Evolutionary conservation across 2,888 invertebrate species (phyloP).

Genomic region (Hydraecia micacea): DNA sequence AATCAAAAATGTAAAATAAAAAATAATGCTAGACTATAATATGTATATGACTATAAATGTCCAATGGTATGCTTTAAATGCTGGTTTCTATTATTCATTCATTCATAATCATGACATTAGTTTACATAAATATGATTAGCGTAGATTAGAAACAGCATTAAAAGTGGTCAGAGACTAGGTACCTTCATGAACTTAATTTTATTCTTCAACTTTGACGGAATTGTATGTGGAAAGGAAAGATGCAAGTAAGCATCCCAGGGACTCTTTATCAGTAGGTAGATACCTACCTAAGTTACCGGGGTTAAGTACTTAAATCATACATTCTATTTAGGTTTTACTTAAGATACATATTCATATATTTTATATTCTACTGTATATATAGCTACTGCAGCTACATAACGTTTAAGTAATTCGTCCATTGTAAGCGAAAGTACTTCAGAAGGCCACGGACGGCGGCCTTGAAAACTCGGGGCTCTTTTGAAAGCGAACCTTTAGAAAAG

Average conservation of each 20-base stretch:
- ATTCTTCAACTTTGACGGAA: background rate
- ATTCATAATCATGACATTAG: background rate
- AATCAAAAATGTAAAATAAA: too few species aligned
- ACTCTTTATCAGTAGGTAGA: background rate
- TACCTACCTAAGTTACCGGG: too few species aligned
- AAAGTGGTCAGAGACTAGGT: background rate
- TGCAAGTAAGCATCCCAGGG: background rate
- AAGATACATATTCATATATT: background rate
- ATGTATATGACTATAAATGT: too few species aligned
- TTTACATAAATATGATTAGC: background rate
- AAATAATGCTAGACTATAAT: background rate
- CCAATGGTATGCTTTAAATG: background rate
- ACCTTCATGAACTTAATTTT: background rate
- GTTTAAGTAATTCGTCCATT: conserved; percentile 49
- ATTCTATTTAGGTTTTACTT: background rate
- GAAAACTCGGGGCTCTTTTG: conserved; percentile 81
- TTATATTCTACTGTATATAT: background rate
- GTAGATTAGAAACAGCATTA: background rate
- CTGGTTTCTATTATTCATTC: background rate
- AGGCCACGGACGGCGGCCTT: conserved; percentile 81
- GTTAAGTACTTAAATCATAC: background rate
- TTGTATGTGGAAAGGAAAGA: background rate
- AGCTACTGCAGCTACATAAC: conserved; percentile 27
- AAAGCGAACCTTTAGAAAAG: conserved; percentile 87
- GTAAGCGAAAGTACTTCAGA: conserved; percentile 74